These are phyloP conservation scores for Drosophila acutilabella DNA, from an alignment of 2,888 invertebrate genomes.

Conservation along the genomic window DNA sequence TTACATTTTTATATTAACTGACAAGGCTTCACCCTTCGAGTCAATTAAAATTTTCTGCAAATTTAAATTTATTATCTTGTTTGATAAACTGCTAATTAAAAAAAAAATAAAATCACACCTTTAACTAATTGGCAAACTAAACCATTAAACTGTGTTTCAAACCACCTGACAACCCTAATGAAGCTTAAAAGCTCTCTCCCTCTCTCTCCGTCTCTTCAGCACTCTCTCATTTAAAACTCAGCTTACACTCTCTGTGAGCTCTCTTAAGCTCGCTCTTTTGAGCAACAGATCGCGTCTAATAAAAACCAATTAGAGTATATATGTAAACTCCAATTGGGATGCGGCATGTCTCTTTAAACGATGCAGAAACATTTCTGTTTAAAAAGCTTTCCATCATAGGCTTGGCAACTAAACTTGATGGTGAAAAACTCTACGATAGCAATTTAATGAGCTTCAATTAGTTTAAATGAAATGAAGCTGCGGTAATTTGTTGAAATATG, in stretches of 20 bases:
- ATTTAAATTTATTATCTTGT: slow-evolving; percentile 22
- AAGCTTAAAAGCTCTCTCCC: slow-evolving; percentile 31
- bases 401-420: slow-evolving; percentile 51
- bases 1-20: background rate
- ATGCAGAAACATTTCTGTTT: slow-evolving; percentile 22
- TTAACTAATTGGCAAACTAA: slow-evolving; percentile 1
- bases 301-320: slow-evolving; percentile 35
- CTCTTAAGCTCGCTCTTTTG: slow-evolving; percentile 18
- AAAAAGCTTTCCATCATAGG: slow-evolving; percentile 14
- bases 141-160: background rate
- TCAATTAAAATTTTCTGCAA: slow-evolving; percentile 36
- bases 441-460: slow-evolving; percentile 68
- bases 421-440: slow-evolving; percentile 8
- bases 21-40: slow-evolving; percentile 41
- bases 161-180: slow-evolving; percentile 51
- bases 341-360: slow-evolving; percentile 33
- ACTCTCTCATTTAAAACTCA: slow-evolving; percentile 28
- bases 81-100: slow-evolving; percentile 30
- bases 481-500: slow-evolving; percentile 38
- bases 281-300: slow-evolving; percentile 31
- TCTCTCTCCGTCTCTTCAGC: background rate
- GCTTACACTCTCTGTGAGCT: slow-evolving; percentile 16
- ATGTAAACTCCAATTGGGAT: slow-evolving; percentile 24
- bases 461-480: slow-evolving; percentile 64
- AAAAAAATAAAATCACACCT: slow-evolving; percentile 21